phyloP scores from a whole-genome alignment of 92 coral and sea anemone genomes.

The Chrysogorgia sp. region DNA sequence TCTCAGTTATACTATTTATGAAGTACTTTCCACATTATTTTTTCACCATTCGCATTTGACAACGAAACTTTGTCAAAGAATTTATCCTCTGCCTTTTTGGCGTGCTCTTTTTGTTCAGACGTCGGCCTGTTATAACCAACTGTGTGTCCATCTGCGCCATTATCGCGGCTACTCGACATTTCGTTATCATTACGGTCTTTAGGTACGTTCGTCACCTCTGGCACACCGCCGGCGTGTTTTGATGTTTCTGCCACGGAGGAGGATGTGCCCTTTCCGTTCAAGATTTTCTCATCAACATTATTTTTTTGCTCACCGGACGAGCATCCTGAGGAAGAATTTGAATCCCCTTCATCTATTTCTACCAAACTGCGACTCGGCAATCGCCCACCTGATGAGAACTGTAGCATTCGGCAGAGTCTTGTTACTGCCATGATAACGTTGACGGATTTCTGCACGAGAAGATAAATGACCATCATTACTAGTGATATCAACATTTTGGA shows the following conservation, averaged over 20 bases:
- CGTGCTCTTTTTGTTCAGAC: neutral
- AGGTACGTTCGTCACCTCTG: neutral
- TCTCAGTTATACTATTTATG: too few species aligned
- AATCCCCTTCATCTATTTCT: neutral
- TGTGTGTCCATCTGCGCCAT: neutral
- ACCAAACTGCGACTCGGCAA: neutral
- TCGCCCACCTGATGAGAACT: constrained; percentile 5
- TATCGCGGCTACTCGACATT: neutral
- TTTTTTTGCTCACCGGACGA: neutral
- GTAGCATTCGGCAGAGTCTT: constrained; percentile 24
- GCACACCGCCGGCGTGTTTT: neutral
- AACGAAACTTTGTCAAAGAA: constrained; percentile 8
- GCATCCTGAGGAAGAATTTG: neutral
- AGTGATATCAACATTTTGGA: too few species aligned
- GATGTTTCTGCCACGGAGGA: neutral
- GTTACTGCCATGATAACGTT: constrained; percentile 28
- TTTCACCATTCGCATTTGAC: constrained; percentile 2
- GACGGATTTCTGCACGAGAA: constrained; percentile 45
- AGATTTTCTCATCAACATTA: neutral
- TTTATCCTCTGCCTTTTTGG: neutral
- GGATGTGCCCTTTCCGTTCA: neutral
- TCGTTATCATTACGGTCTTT: neutral
- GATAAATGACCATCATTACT: too few species aligned
- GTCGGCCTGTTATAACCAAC: too few species aligned
- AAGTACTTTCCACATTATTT: constrained; percentile 35